A percentile compares a stretch with the other conserved stretches of the same genome.
Conservation (phyloP, 2,888 invertebrate genomes). For the Limnephilus auricula region DNA sequence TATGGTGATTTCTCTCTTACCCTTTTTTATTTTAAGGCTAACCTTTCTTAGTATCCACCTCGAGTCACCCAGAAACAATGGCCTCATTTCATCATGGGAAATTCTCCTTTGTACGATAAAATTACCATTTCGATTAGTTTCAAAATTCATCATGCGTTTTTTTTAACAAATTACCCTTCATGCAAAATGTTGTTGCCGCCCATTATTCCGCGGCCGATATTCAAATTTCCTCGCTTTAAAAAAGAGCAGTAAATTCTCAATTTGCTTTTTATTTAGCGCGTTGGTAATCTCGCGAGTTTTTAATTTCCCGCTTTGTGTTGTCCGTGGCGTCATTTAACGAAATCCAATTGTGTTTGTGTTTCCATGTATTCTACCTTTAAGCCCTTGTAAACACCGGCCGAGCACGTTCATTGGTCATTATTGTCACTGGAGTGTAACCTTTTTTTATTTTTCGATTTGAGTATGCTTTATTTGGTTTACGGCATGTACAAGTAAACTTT, state of each 20-base stretch:
- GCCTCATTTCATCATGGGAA: not conserved
- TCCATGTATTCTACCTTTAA: not conserved
- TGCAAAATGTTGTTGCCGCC: not conserved
- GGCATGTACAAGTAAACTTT: not conserved
- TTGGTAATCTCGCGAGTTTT: not conserved
- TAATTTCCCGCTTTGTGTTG: not conserved
- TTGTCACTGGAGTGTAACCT: not conserved
- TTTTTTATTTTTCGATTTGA: not conserved
- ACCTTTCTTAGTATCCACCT: not conserved
- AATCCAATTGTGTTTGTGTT: not conserved
- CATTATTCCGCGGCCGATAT: not conserved
- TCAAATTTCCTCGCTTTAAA: not conserved
- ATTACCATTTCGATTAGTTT: slow-evolving; percentile 23
- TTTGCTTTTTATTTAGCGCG: slow-evolving; percentile 9
- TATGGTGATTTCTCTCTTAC: not conserved
- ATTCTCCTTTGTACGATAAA: slow-evolving; percentile 1
- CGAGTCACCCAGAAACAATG: slow-evolving; percentile 2
- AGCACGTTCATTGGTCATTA: not conserved
- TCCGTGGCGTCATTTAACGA: not conserved
- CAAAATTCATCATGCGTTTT: slow-evolving; percentile 15
- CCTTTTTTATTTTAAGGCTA: not conserved
- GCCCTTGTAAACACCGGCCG: not conserved
- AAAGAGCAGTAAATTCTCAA: not conserved
- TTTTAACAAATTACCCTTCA: slow-evolving; percentile 15
- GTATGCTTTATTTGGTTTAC: not conserved